Conservation (phyloP, 2,113 vertebrate genomes). For the Vidua macroura region DNA sequence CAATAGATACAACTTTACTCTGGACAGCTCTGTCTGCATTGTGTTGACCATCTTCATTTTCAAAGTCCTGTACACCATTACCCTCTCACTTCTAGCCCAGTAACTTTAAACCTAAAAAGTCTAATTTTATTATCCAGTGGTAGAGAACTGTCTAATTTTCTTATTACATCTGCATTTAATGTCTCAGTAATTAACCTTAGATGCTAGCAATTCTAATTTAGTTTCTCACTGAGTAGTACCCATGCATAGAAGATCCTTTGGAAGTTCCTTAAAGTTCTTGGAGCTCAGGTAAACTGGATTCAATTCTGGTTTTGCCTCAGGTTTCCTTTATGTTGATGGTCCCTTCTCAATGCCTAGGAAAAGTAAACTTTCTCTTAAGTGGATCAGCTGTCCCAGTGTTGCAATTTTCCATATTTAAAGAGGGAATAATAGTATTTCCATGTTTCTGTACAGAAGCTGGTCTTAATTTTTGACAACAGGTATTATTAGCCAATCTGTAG, state of each 20-base stretch:
- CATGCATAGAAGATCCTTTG: not conserved
- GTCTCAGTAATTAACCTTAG: not conserved
- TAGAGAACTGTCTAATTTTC: not conserved
- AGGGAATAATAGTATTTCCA: not conserved
- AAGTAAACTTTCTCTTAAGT: not conserved
- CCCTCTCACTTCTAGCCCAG: not conserved
- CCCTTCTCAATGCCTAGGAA: not conserved
- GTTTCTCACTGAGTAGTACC: not conserved
- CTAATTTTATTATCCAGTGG: not conserved
- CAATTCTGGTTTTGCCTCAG: not conserved
- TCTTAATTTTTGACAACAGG: not conserved
- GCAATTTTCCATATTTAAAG: not conserved
- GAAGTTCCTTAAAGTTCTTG: not conserved
- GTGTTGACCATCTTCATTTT: not conserved
- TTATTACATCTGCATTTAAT: not conserved
- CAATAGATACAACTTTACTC: not conserved
- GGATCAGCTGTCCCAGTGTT: not conserved
- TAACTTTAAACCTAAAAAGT: not conserved
- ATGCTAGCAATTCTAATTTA: not conserved
- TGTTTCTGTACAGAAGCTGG: not conserved
- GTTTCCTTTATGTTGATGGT: not conserved
- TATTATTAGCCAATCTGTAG: not conserved
- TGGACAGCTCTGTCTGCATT: not conserved
- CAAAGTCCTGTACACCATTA: not conserved
- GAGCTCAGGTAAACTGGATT: not conserved